Evolutionary conservation across 1,140 invertebrate species (phyloP).

Genomic region (Pygmarrhopalites habei): DNA sequence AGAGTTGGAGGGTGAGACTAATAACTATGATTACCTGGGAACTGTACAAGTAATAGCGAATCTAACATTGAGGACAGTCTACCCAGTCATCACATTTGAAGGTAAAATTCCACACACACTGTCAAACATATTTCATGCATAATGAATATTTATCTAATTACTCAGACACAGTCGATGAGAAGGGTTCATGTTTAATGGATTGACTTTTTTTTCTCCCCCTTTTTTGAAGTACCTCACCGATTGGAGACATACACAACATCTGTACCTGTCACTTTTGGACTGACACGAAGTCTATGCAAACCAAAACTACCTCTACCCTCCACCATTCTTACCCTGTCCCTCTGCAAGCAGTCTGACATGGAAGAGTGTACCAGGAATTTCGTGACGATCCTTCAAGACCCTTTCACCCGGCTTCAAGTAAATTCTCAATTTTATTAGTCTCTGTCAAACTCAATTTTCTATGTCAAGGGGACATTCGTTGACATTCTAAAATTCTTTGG

Average conservation of each 20-base stretch:
- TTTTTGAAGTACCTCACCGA: slow-evolving; percentile 36
- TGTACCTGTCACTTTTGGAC: slow-evolving; percentile 25
- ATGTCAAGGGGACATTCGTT: too few species aligned
- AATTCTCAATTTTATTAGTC: too few species aligned
- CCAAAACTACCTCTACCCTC: slow-evolving; percentile 25
- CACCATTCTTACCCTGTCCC: slow-evolving; percentile 21
- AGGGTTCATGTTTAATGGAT: too few species aligned
- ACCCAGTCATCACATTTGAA: too few species aligned
- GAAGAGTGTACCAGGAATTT: slow-evolving; percentile 22
- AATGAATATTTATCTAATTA: too few species aligned
- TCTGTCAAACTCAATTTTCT: too few species aligned
- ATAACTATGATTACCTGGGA: neutral
- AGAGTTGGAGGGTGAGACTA: neutral
- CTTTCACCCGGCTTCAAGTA: slow-evolving; percentile 26
- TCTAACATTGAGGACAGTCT: slow-evolving; percentile 16
- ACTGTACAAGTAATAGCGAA: neutral
- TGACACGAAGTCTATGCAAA: slow-evolving; percentile 32
- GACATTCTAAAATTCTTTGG: too few species aligned
- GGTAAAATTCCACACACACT: too few species aligned
- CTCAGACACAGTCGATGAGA: too few species aligned
- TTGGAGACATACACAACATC: slow-evolving; percentile 29
- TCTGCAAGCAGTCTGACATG: slow-evolving; percentile 9
- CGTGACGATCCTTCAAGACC: slow-evolving; percentile 17
- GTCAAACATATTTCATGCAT: too few species aligned
- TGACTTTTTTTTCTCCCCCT: too few species aligned